Evolutionary conservation across 2,888 invertebrate species (phyloP).

Genomic region (Polyommatus icarus): DNA sequence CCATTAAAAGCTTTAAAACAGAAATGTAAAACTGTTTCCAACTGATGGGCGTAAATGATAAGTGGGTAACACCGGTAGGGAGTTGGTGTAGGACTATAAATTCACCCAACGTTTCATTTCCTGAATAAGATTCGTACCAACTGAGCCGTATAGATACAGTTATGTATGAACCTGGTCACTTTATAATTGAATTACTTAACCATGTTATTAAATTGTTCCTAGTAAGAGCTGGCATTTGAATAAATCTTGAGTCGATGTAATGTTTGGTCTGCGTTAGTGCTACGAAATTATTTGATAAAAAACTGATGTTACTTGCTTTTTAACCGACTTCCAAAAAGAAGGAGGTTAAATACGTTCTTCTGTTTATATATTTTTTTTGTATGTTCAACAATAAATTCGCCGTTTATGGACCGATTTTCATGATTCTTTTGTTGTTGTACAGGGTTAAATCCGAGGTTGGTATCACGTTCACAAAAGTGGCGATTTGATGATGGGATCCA

Average conservation of each 20-base stretch:
- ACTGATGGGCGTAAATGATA: conserved; percentile 70
- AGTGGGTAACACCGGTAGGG: conserved; percentile 63
- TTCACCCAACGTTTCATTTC: conserved; percentile 74
- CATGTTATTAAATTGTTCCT: conserved; percentile 12
- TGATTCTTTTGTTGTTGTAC: too few species aligned
- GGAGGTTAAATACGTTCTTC: too few species aligned
- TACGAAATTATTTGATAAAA: not conserved
- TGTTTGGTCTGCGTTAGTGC: not conserved
- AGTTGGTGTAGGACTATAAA: conserved; percentile 66
- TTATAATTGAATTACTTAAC: conserved; percentile 22
- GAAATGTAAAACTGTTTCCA: conserved; percentile 41
- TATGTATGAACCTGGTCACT: conserved; percentile 33
- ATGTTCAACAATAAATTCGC: too few species aligned
- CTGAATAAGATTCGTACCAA: conserved; percentile 69
- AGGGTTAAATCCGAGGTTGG: too few species aligned
- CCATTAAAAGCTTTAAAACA: conserved; percentile 42
- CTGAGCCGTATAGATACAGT: conserved; percentile 44
- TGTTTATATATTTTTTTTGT: too few species aligned
- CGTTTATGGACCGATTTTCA: too few species aligned
- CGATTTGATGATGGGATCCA: too few species aligned
- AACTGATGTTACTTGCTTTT: not conserved
- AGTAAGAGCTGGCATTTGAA: not conserved
- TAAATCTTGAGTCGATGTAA: not conserved
- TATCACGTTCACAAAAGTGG: too few species aligned
- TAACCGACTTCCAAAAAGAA: too few species aligned